Base-by-base conservation (phyloP, 2,888 invertebrate genomes). In the Notocelia uddmanniana region DNA sequence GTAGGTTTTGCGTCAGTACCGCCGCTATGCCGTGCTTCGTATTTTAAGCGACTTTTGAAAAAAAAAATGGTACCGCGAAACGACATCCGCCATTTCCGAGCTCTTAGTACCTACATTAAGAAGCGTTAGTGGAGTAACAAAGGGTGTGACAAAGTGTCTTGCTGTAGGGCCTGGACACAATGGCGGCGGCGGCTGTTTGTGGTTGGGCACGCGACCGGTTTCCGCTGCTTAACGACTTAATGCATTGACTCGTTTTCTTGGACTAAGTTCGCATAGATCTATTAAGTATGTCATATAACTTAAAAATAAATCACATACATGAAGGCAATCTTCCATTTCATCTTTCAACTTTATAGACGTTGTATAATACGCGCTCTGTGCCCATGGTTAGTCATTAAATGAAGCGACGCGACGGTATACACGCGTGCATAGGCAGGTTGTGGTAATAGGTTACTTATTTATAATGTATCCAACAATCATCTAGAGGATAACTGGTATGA, bases 61-160 rank as follows among this genome's bases (percentile, higher is more conserved):
- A 63, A 71, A 75, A 76, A 76, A 78, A 80, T 78, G 81, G 79
- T 82, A 80, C 82, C 80, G 78, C 82, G 84, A 86, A 45, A 87
- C 80, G 85, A 81, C 79, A 78, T 76, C 76, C 76, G 78, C 82
- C 83, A 83, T 89, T 89, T 85, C 84, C 84, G 80, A 76, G 81
- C 81, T 83, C 82, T 83, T 80, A 81, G 81, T 79, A 82, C 79
- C 83, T 79, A 81, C 87, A 87, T 89, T 88, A 88, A 89, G 85
- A 82, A 83, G 87, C 89, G 89, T 90, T 90, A 90, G 86, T 85
- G 84, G 80, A 77, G 81, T 85, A 83, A 90, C 89, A 91, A 90
- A 90, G 85, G 85, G 84, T 82, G 82, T 88, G 88, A 89, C 88
- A 88, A 88, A 89, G 89, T 89, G 88, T 84, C 85, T 85, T 81